Percentiles rank a stretch among this genome's conserved stretches.
Evolutionary conservation across 2,888 invertebrate species (phyloP).

Genomic region (Drosophila siamana): DNA sequence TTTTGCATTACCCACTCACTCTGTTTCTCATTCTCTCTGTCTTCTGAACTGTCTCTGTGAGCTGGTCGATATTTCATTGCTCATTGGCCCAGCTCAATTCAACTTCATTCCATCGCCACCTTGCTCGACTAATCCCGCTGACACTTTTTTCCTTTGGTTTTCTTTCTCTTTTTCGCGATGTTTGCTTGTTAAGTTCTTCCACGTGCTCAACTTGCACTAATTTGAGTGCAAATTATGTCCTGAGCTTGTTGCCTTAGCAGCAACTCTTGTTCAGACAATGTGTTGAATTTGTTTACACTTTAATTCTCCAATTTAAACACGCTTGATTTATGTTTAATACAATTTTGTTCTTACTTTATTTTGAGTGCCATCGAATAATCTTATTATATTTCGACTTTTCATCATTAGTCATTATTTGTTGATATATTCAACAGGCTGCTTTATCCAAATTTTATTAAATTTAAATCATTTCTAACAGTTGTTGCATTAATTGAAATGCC

Average conservation of each 20-base stretch:
- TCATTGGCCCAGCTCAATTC: constrained; percentile 8
- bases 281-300: too few species aligned
- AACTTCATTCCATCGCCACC: constrained; percentile 6
- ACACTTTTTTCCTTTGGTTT: constrained; percentile 1
- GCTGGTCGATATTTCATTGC: constrained; percentile 17
- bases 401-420: too few species aligned
- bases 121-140: constrained; percentile 17
- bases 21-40: neutral
- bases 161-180: neutral
- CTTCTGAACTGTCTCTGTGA: neutral
- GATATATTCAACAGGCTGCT: neutral
- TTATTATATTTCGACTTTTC: too few species aligned
- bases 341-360: too few species aligned
- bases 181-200: neutral
- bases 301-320: too few species aligned
- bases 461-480: constrained; percentile 12
- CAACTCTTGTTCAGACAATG: neutral
- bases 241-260: neutral
- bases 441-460: neutral
- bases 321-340: too few species aligned
- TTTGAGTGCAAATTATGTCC: neutral
- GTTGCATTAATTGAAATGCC: constrained; percentile 21
- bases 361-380: too few species aligned
- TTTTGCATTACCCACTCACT: constrained; percentile 1
- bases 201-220: neutral